A percentile compares a stretch with the other conserved stretches of the same genome.
Evolutionary conservation across 2,888 invertebrate species (phyloP).

Genomic region (Drosophila pseudotakahashii): DNA sequence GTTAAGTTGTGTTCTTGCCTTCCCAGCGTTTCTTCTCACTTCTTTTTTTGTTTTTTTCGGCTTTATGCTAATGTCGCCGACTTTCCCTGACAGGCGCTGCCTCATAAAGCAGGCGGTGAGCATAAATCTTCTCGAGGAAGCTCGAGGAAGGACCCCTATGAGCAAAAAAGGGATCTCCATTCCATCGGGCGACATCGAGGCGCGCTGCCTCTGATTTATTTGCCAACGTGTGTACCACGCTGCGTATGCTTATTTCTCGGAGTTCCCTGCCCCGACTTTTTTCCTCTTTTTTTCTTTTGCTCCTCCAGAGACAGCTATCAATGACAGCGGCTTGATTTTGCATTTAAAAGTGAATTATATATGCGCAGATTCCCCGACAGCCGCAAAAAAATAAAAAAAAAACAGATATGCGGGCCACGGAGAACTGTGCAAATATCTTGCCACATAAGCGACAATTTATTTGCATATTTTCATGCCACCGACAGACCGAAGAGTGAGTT

Average conservation of each 20-base stretch:
- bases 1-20: conserved; percentile 11
- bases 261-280: neutral
- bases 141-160: conserved; percentile 15
- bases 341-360: conserved; percentile 77
- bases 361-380: conserved; percentile 31
- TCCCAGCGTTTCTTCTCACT: neutral
- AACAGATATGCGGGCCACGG: neutral
- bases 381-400: conserved; percentile 2
- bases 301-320: conserved; percentile 52
- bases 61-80: conserved; percentile 41
- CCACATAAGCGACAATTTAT: conserved; percentile 47
- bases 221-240: conserved; percentile 64
- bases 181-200: conserved; percentile 54
- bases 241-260: conserved; percentile 65
- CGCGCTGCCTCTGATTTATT: conserved; percentile 68
- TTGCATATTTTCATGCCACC: conserved; percentile 35
- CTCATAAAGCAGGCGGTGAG: conserved; percentile 38
- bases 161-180: conserved; percentile 45
- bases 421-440: conserved; percentile 36
- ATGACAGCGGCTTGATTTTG: conserved; percentile 71
- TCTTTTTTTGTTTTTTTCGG: neutral
- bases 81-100: conserved; percentile 30
- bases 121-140: conserved; percentile 72
- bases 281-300: neutral
- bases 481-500: conserved; percentile 30